phyloP scores from a whole-genome alignment of 2,113 vertebrate species.

The Erythrolamprus reginae region DNA sequence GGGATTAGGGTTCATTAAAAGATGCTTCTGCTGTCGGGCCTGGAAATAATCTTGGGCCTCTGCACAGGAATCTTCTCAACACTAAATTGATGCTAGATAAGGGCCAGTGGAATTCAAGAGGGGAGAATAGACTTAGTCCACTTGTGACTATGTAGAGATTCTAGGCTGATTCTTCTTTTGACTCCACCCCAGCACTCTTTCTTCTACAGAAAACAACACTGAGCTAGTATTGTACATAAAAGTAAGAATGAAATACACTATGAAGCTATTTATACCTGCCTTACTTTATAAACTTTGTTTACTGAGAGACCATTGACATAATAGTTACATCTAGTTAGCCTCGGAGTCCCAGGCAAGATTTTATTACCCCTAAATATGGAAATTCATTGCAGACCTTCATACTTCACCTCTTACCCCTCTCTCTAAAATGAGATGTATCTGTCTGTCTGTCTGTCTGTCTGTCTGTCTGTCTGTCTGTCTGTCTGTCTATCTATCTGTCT shows the following conservation, averaged over 20 bases:
- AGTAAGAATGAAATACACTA: fast-evolving
- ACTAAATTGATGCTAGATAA: not conserved
- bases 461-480: no score
- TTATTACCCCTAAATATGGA: not conserved
- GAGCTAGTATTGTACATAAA: not conserved
- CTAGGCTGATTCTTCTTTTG: not conserved
- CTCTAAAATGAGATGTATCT: not conserved
- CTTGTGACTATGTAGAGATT: no score
- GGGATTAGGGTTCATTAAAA: no score
- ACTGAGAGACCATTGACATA: not conserved
- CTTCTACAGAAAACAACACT: not conserved
- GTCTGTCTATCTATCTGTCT: no score
- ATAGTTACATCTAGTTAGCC: not conserved
- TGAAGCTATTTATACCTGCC: not conserved
- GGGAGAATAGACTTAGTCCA: no score
- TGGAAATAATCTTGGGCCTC: no score
- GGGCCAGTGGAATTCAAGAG: no score
- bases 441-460: no score
- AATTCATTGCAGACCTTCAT: not conserved
- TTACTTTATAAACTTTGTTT: not conserved
- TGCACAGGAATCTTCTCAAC: not conserved
- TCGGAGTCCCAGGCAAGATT: not conserved
- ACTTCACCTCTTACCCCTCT: not conserved
- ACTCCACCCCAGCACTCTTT: not conserved
- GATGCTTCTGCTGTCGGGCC: no score